Evolutionary conservation across 2,797 vertebrate species (phyloP).

Genomic region (Mormyrus hasselquistii): DNA sequence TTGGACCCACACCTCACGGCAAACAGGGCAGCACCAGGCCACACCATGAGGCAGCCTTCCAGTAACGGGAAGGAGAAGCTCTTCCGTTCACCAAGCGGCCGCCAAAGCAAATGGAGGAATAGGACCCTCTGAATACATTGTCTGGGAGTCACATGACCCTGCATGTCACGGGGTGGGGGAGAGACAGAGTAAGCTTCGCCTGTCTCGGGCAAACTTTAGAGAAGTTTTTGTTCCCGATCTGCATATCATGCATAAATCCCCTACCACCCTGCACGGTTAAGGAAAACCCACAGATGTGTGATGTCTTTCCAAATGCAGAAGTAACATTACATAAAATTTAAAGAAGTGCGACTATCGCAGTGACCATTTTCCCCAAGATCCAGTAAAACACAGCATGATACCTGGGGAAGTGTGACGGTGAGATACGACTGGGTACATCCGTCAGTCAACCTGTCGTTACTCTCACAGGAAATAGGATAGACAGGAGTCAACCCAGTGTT

Average conservation of each 20-base stretch:
- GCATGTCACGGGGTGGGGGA: not conserved
- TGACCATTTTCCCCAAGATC: not conserved
- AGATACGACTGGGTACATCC: constrained; percentile 9
- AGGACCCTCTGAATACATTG: constrained; percentile 1
- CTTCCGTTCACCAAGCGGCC: constrained; percentile 23
- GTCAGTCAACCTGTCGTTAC: constrained; percentile 25
- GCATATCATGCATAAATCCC: not conserved
- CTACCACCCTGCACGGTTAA: not conserved
- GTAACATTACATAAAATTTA: not conserved
- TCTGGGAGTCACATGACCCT: constrained; percentile 12
- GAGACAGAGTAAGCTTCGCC: not conserved
- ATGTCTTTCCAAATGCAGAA: not conserved
- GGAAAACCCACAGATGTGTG: not conserved
- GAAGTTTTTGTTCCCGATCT: constrained; percentile 19
- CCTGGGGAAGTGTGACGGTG: constrained; percentile 18
- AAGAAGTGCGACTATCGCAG: not conserved
- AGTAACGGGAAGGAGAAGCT: constrained; percentile 23
- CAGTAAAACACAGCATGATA: not conserved
- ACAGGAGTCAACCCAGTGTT: constrained; percentile 21
- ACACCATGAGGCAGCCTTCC: constrained; percentile 22
- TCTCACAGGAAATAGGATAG: not conserved
- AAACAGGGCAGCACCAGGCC: constrained; percentile 13
- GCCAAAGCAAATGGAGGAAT: constrained; percentile 29
- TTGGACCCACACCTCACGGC: constrained; percentile 32
- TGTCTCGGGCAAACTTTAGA: constrained; percentile 1